Conservation (phyloP, 2,113 vertebrate genomes). For the Zootoca vivipara region DNA sequence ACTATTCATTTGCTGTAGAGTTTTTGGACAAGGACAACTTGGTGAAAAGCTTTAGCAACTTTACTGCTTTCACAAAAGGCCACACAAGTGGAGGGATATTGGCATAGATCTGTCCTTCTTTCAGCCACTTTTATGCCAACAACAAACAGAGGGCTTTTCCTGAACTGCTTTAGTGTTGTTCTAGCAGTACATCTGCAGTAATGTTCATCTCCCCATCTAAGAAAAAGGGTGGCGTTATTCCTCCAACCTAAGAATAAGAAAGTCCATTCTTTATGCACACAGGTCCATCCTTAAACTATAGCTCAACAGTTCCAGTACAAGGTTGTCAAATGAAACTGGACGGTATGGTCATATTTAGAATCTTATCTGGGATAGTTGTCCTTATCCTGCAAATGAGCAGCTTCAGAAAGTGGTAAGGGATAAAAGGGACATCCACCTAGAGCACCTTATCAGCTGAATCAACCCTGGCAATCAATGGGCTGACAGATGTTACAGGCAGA, state of each 20-base stretch:
- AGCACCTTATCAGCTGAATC: no score
- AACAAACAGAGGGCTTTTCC: neutral
- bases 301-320: constrained; percentile 33
- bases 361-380: no score
- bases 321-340: neutral
- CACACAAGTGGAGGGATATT: constrained; percentile 52
- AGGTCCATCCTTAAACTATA: constrained; percentile 53
- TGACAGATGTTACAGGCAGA: no score
- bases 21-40: neutral
- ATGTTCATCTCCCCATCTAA: neutral
- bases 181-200: neutral
- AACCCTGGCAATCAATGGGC: no score
- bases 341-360: neutral
- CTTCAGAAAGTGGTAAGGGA: no score
- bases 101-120: constrained; percentile 40
- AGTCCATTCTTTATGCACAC: constrained; percentile 54
- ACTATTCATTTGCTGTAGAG: neutral
- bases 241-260: constrained; percentile 18
- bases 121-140: constrained; percentile 55
- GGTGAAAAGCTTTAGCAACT: constrained; percentile 21
- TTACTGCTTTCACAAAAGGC: constrained; percentile 40
- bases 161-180: neutral
- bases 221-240: neutral
- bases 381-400: no score
- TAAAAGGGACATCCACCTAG: no score